These are phyloP conservation scores for Sylvilagus floridanus DNA, from an alignment of 2,797 vertebrate genomes.

Conservation along the genomic window DNA sequence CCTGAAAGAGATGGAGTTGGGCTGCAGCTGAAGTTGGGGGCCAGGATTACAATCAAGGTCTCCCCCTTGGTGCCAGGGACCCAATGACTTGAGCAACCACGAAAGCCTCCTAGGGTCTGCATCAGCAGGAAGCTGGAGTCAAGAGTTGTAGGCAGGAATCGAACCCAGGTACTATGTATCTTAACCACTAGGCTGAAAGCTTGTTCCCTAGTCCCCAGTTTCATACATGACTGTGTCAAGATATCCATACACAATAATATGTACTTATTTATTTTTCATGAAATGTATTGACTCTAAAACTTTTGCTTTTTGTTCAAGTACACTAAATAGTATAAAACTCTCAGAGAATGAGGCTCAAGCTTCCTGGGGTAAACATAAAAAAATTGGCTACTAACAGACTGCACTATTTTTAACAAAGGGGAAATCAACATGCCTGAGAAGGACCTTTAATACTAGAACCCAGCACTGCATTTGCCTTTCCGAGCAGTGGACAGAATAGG, in stretches of 20 bases:
- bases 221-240: neutral
- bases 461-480: neutral
- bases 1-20: no score
- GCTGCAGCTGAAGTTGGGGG: no score
- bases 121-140: no score
- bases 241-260: neutral
- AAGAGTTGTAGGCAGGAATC: no score
- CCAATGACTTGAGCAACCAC: no score
- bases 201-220: neutral
- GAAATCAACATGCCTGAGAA: neutral
- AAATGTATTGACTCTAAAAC: neutral
- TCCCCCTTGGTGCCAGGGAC: no score
- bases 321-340: neutral
- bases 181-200: no score
- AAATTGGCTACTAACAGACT: neutral
- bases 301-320: neutral
- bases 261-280: slow-evolving; percentile 13
- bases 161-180: no score
- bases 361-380: neutral
- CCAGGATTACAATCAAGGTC: no score
- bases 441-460: neutral
- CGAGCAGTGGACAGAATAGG: neutral
- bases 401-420: neutral
- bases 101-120: no score
- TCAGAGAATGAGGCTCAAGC: neutral